phyloP scores from a whole-genome alignment of 35 echinoderm and acorn worm genomes.

The Strongylocentrotus purpuratus region DNA sequence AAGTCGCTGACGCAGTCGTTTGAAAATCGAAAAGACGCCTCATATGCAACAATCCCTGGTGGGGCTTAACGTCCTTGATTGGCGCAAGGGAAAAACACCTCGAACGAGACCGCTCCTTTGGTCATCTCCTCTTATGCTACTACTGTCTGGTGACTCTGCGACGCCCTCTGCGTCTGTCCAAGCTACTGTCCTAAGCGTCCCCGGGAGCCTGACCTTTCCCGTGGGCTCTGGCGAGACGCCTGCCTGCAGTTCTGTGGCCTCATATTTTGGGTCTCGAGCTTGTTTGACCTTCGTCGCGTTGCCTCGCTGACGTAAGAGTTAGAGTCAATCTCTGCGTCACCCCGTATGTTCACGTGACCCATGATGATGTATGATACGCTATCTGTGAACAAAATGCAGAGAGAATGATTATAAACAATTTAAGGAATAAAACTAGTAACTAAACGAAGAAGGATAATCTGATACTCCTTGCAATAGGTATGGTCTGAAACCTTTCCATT shows the following conservation, averaged over 20 bases:
- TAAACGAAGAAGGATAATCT: no score
- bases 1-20: no score
- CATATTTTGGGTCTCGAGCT: neutral
- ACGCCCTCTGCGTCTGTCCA: neutral
- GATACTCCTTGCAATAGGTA: no score
- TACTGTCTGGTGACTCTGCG: neutral
- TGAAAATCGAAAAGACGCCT: no score
- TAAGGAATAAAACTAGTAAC: no score
- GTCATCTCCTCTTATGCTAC: neutral
- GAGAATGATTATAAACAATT: no score
- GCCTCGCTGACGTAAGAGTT: constrained; percentile 38
- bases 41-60: no score
- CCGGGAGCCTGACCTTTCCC: neutral
- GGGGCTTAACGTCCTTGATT: no score
- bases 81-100: neutral
- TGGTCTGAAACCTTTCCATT: no score
- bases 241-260: neutral
- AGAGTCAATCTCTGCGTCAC: constrained; percentile 31
- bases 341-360: neutral
- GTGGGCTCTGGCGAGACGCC: neutral
- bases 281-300: neutral
- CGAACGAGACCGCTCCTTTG: neutral
- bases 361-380: constrained; percentile 38
- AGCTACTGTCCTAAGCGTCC: neutral
- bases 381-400: neutral